Base-by-base conservation (phyloP, 2,797 vertebrate genomes). In the Podarcis siculus region DNA sequence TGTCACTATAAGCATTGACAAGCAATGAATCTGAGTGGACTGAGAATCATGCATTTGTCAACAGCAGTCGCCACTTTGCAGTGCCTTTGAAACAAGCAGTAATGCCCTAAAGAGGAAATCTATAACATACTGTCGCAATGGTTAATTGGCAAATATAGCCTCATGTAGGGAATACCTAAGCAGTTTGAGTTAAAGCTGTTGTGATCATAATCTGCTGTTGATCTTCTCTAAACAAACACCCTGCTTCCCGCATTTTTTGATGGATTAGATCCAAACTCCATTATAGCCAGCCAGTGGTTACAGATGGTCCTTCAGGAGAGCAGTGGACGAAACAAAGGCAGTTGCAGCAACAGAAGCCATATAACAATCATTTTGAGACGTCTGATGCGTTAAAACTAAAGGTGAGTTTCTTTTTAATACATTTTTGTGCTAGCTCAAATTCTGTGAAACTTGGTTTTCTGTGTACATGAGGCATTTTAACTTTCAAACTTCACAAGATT, bases 241-340 rank as follows among this genome's bases (percentile, higher is more conserved):
- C n/a, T 49, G 49, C 49, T 71, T 13, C 21, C 61, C 13, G 6
- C 87, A 3, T 58, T 91, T 89, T 90, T 61, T 85, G 66, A 49
- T 88, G 8, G 82, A 66, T 67, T 94, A 98, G 98, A 94, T 95
- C 96, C 82, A 98, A 97, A 95, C 94, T 96, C 87, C 97, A 97
- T 73, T 97, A 94, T 75, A 96, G 95, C 92, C 98, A 97, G 73
- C 97, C 97, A 71, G 37, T 97, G 79, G 91, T 96, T 90, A 88
- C 96, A 79, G 98, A 98, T 75, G 95, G 96, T 27, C 95, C 95
- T 94, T 95, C 96, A 85, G 96, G 95, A 87, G 98, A 98, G 39
- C 92, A 95, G 61, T 97, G 96, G 91, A 75, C 95, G 37, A 99
- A 98, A 94, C 95, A 97, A 89, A 98, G 97, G 93, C 98, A 96